Evolutionary conservation across 2,888 invertebrate species (phyloP).

Genomic region (Dynastes hyllus): DNA sequence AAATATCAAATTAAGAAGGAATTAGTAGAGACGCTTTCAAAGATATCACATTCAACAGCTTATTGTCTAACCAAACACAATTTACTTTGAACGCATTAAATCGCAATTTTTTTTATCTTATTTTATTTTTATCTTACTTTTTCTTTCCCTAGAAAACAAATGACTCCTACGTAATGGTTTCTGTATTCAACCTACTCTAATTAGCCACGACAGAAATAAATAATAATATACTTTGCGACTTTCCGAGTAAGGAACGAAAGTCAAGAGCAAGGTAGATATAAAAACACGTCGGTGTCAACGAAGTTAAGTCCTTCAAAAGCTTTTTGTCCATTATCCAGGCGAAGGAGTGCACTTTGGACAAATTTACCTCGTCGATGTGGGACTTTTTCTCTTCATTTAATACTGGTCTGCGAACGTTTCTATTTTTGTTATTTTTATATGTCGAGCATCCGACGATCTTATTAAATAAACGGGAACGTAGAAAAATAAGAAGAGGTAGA

Average conservation of each 20-base stretch:
- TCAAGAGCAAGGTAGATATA: neutral
- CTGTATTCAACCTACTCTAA: neutral
- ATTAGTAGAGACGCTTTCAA: too few relatives aligned
- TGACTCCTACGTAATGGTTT: too few relatives aligned
- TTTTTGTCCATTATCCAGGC: slow-evolving; percentile 11
- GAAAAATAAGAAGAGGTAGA: neutral
- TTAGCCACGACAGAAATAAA: neutral
- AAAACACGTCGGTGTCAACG: slow-evolving; percentile 4
- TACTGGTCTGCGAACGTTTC: neutral
- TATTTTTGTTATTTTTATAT: neutral
- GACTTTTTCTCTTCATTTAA: neutral
- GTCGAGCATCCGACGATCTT: neutral
- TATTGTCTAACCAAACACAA: too few relatives aligned
- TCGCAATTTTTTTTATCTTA: too few relatives aligned
- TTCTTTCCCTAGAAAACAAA: too few relatives aligned
- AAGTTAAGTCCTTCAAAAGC: slow-evolving; percentile 13
- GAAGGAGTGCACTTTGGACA: slow-evolving; percentile 10
- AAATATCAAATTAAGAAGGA: too few relatives aligned
- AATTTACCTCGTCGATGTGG: slow-evolving; percentile 19
- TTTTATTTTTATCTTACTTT: too few relatives aligned
- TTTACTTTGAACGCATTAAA: too few relatives aligned
- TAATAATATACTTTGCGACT: neutral
- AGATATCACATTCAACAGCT: too few relatives aligned
- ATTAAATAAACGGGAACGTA: neutral
- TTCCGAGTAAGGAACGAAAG: too few relatives aligned